Percentiles rank a stretch among this genome's conserved stretches.
phyloP scores from a whole-genome alignment of 2,888 invertebrate genomes.

The Eristalis tenax region DNA sequence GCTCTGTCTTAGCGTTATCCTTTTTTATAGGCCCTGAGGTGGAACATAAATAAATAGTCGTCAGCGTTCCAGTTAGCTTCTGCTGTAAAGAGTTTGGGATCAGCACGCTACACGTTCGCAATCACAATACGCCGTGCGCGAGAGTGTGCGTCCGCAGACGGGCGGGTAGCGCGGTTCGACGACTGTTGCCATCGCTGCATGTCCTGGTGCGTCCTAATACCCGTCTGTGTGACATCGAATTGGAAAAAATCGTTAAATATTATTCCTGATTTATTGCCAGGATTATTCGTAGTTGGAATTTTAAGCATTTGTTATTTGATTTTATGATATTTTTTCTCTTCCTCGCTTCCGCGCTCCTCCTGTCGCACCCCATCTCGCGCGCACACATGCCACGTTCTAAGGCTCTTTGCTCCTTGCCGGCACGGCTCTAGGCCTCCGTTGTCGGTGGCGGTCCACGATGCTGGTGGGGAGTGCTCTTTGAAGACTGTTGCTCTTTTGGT shows the following conservation, averaged over 20 bases:
- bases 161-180: too few species aligned
- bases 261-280: constrained; percentile 75
- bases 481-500: constrained; percentile 68
- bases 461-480: constrained; percentile 30
- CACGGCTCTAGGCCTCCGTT: constrained; percentile 6
- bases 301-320: constrained; percentile 74
- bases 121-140: not conserved
- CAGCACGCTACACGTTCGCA: constrained; percentile 14
- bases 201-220: constrained; percentile 38
- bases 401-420: constrained; percentile 1
- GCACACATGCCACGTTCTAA: not conserved
- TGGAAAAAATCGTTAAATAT: constrained; percentile 74
- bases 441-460: not conserved
- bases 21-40: constrained; percentile 62
- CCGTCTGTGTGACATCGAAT: constrained; percentile 62
- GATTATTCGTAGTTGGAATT: constrained; percentile 74
- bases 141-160: not conserved
- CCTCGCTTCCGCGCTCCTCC: not conserved
- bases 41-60: constrained; percentile 71
- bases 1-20: constrained; percentile 62
- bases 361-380: not conserved
- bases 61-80: constrained; percentile 63
- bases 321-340: constrained; percentile 64
- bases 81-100: constrained; percentile 52
- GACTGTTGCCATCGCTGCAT: constrained; percentile 52